These are phyloP conservation scores for Hylia prasina DNA, from an alignment of 2,113 vertebrate genomes.

Conservation along the genomic window DNA sequence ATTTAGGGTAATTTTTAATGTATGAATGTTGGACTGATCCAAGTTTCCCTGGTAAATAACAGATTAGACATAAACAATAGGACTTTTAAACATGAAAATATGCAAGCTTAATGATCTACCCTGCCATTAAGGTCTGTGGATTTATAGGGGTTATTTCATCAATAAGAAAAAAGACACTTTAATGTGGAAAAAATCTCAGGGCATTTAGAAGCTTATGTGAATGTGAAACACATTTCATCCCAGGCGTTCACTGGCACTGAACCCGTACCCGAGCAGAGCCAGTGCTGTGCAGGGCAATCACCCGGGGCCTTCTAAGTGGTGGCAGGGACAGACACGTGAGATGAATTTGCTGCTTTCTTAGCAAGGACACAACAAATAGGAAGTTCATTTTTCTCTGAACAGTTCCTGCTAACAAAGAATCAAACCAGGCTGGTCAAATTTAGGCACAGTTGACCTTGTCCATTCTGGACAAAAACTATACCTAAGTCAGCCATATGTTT, in stretches of 20 bases:
- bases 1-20: constrained; percentile 46
- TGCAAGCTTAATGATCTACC: not conserved
- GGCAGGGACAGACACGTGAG: not conserved
- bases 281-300: not conserved
- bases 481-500: not conserved
- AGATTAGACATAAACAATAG: constrained; percentile 7
- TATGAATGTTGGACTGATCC: not conserved
- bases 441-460: not conserved
- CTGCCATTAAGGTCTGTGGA: constrained; percentile 1
- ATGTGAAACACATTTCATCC: not conserved
- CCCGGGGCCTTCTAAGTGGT: not conserved
- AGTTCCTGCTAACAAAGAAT: not conserved
- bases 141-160: constrained; percentile 25
- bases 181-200: constrained; percentile 29
- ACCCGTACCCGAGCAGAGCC: not conserved
- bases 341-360: not conserved
- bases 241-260: not conserved
- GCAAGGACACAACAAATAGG: not conserved
- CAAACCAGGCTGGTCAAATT: not conserved
- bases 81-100: constrained; percentile 10
- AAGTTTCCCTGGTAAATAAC: constrained; percentile 23
- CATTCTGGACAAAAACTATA: not conserved
- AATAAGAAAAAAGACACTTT: not conserved
- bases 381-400: not conserved
- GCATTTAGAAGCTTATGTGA: not conserved